phyloP scores from a whole-genome alignment of 2,113 vertebrate species.

The Anoura caudifer region DNA sequence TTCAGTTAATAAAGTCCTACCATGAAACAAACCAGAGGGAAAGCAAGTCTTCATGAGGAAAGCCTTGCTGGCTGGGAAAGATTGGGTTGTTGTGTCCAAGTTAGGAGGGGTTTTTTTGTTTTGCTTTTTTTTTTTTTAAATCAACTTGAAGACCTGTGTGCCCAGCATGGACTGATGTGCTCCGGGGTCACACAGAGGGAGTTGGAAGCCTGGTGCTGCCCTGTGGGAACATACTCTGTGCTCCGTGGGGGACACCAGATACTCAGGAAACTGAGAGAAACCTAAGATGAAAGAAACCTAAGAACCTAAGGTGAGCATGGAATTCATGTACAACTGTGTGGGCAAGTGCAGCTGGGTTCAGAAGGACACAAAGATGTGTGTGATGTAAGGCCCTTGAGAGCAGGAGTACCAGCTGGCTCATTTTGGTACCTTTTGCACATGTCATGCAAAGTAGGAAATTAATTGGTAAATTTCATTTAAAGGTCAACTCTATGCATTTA shows the following conservation, averaged over 20 bases:
- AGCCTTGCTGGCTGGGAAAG: not conserved
- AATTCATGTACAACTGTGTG: too few species aligned
- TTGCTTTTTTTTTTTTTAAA: not conserved
- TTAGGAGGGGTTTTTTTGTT: not conserved
- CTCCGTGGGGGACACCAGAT: not conserved
- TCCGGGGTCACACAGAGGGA: not conserved
- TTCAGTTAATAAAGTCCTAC: slow-evolving; percentile 7
- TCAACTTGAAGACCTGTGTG: not conserved
- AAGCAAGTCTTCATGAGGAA: not conserved
- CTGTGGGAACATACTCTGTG: not conserved
- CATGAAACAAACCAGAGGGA: not conserved
- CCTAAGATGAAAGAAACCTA: too few species aligned
- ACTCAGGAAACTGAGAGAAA: not conserved
- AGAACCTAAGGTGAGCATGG: not conserved
- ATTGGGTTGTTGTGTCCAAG: not conserved
- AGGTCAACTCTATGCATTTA: not conserved
- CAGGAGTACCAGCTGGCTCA: not conserved
- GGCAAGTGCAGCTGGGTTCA: not conserved
- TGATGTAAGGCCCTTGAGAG: not conserved
- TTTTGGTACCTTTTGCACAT: not conserved
- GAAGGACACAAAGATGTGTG: not conserved
- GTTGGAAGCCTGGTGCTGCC: not conserved
- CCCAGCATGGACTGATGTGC: not conserved
- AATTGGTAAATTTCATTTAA: not conserved
- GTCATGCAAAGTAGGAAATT: not conserved